Evolutionary conservation across 2,113 vertebrate species (phyloP).

Genomic region (Sigmodon hispidus): DNA sequence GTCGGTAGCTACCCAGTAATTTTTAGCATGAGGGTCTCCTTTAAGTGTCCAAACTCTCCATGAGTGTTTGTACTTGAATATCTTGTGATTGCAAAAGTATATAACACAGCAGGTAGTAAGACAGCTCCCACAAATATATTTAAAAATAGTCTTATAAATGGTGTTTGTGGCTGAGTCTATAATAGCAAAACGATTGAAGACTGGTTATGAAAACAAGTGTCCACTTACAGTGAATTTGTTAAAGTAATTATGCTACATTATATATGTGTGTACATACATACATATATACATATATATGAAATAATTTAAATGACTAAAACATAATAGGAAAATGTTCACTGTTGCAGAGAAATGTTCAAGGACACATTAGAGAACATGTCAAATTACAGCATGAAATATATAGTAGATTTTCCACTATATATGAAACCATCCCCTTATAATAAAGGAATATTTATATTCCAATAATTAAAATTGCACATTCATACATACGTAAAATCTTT

Average conservation of each 20-base stretch:
- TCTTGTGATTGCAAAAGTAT: constrained; percentile 48
- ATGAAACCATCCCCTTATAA: not conserved
- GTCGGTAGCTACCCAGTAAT: constrained; percentile 37
- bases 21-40: constrained; percentile 53
- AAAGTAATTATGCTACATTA: constrained; percentile 36
- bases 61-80: constrained; percentile 64
- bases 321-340: not conserved
- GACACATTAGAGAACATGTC: not conserved
- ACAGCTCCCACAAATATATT: not conserved
- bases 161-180: not conserved
- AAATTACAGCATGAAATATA: not conserved
- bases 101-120: not conserved
- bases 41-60: constrained; percentile 57
- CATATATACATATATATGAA: not conserved
- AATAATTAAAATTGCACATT: not conserved
- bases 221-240: not conserved
- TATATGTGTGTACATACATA: not conserved
- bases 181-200: constrained; percentile 31
- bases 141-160: not conserved
- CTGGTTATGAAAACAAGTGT: not conserved
- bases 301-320: constrained; percentile 8
- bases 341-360: not conserved
- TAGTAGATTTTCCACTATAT: not conserved
- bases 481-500: not conserved
- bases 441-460: not conserved